Conservation (phyloP, 2,888 invertebrate genomes). For the Drosophila picticornis region DNA sequence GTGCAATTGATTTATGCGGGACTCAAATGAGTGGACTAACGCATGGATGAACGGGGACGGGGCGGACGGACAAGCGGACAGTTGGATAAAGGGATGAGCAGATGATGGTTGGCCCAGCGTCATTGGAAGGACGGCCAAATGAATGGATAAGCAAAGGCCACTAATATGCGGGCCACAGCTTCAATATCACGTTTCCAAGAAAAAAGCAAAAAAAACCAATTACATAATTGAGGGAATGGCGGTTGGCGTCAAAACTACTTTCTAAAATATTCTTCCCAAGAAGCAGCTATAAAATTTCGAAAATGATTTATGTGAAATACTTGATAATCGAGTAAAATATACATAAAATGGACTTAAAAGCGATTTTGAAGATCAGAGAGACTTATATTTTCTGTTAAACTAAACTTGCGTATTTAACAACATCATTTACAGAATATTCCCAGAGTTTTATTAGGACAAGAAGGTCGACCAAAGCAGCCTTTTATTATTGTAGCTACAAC, state of each 20-base stretch:
- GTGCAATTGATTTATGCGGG: constrained; percentile 86
- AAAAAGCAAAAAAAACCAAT: neutral
- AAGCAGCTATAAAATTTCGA: neutral
- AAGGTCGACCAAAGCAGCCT: neutral
- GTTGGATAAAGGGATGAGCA: constrained; percentile 14
- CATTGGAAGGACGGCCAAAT: constrained; percentile 18
- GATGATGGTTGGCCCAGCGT: constrained; percentile 23
- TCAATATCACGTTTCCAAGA: constrained; percentile 6
- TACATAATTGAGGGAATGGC: neutral
- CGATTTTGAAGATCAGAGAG: neutral
- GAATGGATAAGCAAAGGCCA: constrained; percentile 30
- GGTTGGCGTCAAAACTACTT: neutral
- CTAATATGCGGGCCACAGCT: constrained; percentile 29
- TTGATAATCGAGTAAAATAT: neutral
- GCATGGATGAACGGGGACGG: constrained; percentile 41
- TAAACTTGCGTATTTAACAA: neutral
- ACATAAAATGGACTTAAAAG: neutral
- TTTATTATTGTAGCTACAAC: neutral
- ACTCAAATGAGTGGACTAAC: constrained; percentile 82
- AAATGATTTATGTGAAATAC: neutral
- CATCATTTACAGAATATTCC: neutral
- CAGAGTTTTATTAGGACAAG: neutral
- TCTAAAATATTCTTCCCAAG: neutral
- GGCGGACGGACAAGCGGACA: constrained; percentile 15
- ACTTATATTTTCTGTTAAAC: neutral